Evolutionary conservation across 2,113 vertebrate genomes (phyloP).

Genomic region (Engystomops pustulosus): DNA sequence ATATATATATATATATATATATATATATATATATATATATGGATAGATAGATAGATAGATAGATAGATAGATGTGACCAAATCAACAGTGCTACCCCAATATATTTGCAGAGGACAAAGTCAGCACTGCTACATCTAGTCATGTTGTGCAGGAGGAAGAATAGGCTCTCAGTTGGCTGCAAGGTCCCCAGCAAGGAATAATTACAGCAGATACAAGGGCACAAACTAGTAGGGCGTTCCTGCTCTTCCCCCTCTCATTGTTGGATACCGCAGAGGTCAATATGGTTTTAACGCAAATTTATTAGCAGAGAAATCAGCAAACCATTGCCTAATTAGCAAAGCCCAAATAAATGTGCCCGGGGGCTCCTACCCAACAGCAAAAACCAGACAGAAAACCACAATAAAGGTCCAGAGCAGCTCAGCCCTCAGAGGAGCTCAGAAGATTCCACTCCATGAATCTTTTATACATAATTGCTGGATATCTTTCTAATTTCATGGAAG

Average conservation of each 20-base stretch:
- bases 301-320: slow-evolving; percentile 79
- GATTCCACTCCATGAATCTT: slow-evolving; percentile 70
- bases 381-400: slow-evolving; percentile 58
- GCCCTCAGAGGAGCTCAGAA: slow-evolving; percentile 69
- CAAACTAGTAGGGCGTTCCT: slow-evolving; percentile 68
- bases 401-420: slow-evolving; percentile 56
- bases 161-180: slow-evolving; percentile 12
- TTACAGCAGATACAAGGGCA: slow-evolving; percentile 56
- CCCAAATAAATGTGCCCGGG: slow-evolving; percentile 78
- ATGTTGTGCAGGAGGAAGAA: no score
- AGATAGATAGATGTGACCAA: background rate
- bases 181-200: slow-evolving; percentile 44
- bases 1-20: background rate
- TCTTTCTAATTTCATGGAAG: slow-evolving; percentile 66
- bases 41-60: background rate
- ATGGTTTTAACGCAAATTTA: slow-evolving; percentile 79
- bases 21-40: slow-evolving; percentile 22
- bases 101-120: background rate
- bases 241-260: slow-evolving; percentile 69
- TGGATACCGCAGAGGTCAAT: slow-evolving; percentile 79
- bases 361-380: slow-evolving; percentile 67
- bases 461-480: slow-evolving; percentile 74
- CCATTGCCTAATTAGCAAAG: slow-evolving; percentile 79
- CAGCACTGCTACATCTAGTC: background rate
- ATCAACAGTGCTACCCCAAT: background rate